Conservation (phyloP, 2,797 vertebrate genomes). For the Danio albolineatus region DNA sequence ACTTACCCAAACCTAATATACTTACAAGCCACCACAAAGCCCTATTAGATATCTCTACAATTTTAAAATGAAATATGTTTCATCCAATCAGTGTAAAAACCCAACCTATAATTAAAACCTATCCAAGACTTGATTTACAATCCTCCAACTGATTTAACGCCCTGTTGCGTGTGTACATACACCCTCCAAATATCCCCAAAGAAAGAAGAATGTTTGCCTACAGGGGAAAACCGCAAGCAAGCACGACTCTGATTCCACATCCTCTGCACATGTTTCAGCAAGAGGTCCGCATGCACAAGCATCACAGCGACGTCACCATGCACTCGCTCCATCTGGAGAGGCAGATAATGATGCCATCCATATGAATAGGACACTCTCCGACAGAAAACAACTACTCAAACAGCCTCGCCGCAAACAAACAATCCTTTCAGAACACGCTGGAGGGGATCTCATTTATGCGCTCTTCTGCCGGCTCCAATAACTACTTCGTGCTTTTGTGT, state of each 20-base stretch:
- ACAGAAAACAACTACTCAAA: constrained; percentile 38
- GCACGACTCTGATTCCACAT: constrained; percentile 4
- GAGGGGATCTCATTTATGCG: constrained; percentile 25
- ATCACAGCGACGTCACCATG: constrained; percentile 44
- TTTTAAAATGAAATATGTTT: background rate
- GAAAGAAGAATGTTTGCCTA: constrained; percentile 18
- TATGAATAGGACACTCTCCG: constrained; percentile 33
- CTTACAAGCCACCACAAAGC: no score
- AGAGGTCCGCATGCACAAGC: constrained; percentile 41
- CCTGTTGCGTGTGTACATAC: background rate
- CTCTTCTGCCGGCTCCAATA: background rate
- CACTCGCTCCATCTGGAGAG: constrained; percentile 33
- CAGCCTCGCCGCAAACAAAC: constrained; percentile 30
- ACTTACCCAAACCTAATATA: background rate
- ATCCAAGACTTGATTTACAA: constrained; percentile 1
- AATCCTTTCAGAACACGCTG: constrained; percentile 21
- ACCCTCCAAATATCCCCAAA: constrained; percentile 15
- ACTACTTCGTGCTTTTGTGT: constrained; percentile 19
- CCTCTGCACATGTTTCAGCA: constrained; percentile 39
- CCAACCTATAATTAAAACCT: constrained; percentile 5
- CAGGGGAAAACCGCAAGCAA: background rate
- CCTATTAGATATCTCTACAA: background rate
- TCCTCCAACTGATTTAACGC: background rate
- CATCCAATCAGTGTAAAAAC: background rate
- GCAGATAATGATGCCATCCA: constrained; percentile 34